Conservation (phyloP, 2,888 invertebrate species). For the Andrena praecox region DNA sequence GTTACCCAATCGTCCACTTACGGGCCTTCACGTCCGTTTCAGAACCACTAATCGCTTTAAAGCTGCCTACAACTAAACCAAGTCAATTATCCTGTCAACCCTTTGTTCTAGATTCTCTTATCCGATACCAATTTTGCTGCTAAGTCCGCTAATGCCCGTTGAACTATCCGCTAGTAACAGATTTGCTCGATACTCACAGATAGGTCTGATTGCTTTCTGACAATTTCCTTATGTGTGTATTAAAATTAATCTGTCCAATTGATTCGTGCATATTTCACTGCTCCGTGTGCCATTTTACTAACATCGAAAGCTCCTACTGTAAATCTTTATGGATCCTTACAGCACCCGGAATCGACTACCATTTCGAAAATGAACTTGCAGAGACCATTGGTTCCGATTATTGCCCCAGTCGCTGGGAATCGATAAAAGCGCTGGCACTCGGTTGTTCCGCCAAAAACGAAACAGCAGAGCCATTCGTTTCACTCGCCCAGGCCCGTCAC, state of each 20-base stretch:
- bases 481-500: conserved; percentile 28
- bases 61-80: conserved; percentile 59
- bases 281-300: neutral
- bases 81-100: conserved; percentile 57
- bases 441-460: conserved; percentile 32
- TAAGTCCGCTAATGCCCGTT: conserved; percentile 3
- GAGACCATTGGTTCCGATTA: conserved; percentile 38
- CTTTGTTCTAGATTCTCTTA: conserved; percentile 15
- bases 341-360: neutral
- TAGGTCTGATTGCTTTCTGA: neutral
- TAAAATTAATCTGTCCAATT: neutral
- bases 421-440: conserved; percentile 42
- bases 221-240: neutral
- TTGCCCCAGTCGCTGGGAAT: conserved; percentile 21
- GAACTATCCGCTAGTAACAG: neutral
- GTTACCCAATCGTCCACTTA: conserved; percentile 47
- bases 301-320: neutral
- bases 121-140: conserved; percentile 2
- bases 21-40: conserved; percentile 36
- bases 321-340: neutral
- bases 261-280: neutral
- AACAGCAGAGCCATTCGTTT: conserved; percentile 47
- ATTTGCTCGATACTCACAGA: neutral
- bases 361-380: conserved; percentile 36
- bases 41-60: conserved; percentile 63